Conservation (phyloP, 2,113 vertebrate species). For the Hoplias malabaricus region DNA sequence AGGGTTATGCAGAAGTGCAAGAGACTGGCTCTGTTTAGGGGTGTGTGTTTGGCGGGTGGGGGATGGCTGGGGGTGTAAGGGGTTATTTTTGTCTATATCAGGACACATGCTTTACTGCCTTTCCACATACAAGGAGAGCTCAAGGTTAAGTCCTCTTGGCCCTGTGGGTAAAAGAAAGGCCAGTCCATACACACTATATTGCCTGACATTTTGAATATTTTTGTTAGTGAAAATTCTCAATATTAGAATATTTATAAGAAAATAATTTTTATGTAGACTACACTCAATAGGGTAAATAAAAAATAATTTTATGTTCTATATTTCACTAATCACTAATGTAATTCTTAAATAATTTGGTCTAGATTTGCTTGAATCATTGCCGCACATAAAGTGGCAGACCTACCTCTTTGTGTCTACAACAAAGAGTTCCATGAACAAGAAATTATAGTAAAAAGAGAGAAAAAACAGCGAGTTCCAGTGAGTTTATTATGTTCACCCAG, state of each 20-base stretch:
- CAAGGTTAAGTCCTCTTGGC: conserved; percentile 73
- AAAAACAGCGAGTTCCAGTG: too few species aligned
- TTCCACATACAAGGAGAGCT: conserved; percentile 72
- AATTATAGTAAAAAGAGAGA: conserved; percentile 52
- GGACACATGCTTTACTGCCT: conserved; percentile 66
- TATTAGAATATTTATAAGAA: conserved; percentile 1
- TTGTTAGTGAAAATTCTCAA: too few species aligned
- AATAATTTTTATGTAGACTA: conserved; percentile 16
- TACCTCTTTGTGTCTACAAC: conserved; percentile 57
- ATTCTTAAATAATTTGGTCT: conserved; percentile 74
- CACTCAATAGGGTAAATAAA: conserved; percentile 45
- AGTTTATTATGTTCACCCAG: conserved; percentile 53
- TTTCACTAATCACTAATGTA: too few species aligned
- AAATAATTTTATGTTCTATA: too few species aligned
- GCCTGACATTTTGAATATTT: too few species aligned
- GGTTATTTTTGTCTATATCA: conserved; percentile 74
- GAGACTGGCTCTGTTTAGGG: conserved; percentile 68
- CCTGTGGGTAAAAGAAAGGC: conserved; percentile 61
- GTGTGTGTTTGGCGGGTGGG: too few species aligned
- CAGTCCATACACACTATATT: conserved; percentile 41
- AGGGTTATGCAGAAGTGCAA: conserved; percentile 62
- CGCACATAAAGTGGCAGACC: conserved; percentile 73
- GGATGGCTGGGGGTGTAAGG: conserved; percentile 8
- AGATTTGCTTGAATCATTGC: conserved; percentile 69
- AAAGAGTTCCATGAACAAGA: conserved; percentile 51